A percentile compares a stretch with the other conserved stretches of the same genome.
Conservation (phyloP, 2,888 invertebrate species). For the Craniophora ligustri region DNA sequence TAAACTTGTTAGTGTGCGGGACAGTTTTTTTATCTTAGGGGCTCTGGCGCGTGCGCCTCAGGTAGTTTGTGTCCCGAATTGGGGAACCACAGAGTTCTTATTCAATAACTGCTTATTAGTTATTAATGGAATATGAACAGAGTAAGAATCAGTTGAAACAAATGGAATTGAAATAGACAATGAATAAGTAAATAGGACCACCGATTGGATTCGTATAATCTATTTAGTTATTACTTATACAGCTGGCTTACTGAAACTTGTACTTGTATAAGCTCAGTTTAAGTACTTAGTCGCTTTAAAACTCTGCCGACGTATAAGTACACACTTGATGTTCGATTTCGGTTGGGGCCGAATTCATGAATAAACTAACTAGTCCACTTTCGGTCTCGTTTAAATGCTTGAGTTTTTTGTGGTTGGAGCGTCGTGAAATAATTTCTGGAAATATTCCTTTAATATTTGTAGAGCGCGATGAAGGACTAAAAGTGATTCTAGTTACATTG, state of each 20-base stretch:
- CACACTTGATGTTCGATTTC: conserved; percentile 59
- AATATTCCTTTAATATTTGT: conserved; percentile 22
- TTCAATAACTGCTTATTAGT: conserved; percentile 16
- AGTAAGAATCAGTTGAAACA: conserved; percentile 14
- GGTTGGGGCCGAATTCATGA: conserved; percentile 59
- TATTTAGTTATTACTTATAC: conserved; percentile 45
- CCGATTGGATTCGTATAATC: conserved; percentile 40
- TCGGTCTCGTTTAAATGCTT: conserved; percentile 53
- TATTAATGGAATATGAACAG: conserved; percentile 33
- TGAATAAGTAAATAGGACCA: conserved; percentile 38
- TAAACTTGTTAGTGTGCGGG: conserved; percentile 53
- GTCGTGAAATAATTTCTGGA: conserved; percentile 15
- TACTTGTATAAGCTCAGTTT: conserved; percentile 48
- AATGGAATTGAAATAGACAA: conserved; percentile 24
- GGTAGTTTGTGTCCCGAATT: conserved; percentile 54
- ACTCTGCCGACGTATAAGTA: conserved; percentile 45
- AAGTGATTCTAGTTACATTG: conserved; percentile 26
- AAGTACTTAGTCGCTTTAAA: conserved; percentile 47
- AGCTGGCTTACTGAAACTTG: conserved; percentile 42
- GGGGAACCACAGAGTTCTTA: conserved; percentile 20
- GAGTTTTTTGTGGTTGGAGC: conserved; percentile 26
- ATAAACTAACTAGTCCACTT: conserved; percentile 65
- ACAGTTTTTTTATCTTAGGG: conserved; percentile 41
- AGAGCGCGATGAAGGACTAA: conserved; percentile 10
- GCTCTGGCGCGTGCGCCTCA: conserved; percentile 57